A percentile compares a stretch with the other conserved stretches of the same genome.
Conservation (phyloP, 2,797 vertebrate genomes). For the Merluccius polli region DNA sequence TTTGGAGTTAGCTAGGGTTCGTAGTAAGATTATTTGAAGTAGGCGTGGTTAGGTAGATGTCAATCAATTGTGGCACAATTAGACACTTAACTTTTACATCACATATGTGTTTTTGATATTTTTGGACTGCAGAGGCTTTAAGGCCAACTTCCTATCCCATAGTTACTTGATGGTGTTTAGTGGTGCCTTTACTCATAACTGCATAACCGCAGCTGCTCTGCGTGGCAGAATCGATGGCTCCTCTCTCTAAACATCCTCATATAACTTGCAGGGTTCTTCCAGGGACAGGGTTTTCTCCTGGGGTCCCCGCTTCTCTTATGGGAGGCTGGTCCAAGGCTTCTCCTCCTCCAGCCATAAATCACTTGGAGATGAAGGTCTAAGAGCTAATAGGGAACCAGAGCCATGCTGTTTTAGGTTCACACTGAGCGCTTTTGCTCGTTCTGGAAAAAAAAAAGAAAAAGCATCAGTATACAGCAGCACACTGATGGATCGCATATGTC, state of each 20-base stretch:
- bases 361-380: constrained; percentile 27
- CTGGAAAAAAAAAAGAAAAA: constrained; percentile 9
- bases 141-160: no score
- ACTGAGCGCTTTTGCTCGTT: constrained; percentile 28
- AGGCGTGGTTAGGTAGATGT: no score
- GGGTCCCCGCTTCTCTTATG: neutral
- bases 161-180: no score
- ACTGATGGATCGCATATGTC: constrained; percentile 7
- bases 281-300: neutral
- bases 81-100: no score
- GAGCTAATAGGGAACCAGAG: constrained; percentile 40
- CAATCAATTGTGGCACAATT: no score
- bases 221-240: neutral
- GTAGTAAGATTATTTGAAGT: no score
- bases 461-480: constrained; percentile 20
- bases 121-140: no score
- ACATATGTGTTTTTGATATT: no score
- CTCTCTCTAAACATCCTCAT: neutral
- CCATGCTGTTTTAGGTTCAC: constrained; percentile 37
- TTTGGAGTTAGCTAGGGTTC: no score
- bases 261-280: neutral
- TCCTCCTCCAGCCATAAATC: constrained; percentile 36
- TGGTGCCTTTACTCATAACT: no score
- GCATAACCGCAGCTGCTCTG: neutral
- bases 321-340: neutral